Base-by-base conservation (phyloP, 23 tunicate species). In the Botrylloides violaceus region DNA sequence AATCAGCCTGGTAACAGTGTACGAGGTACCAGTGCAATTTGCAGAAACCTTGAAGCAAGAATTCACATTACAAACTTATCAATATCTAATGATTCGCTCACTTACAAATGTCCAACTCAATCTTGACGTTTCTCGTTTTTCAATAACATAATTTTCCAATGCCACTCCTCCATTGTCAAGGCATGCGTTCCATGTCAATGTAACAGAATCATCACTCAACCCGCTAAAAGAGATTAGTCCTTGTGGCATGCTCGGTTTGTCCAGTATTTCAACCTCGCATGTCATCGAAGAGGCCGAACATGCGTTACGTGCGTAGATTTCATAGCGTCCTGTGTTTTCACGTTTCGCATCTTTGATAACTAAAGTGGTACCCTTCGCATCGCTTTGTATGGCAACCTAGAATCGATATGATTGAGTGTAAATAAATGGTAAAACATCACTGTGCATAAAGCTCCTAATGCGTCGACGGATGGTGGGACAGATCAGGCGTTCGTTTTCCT, bases 51-150 rank as follows among this genome's bases (percentile, higher is more conserved):
- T 33, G 12, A 66, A 4, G 29, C 6, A 59, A 23, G 30, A n/a
- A 65, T 31, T 9, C 43, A 65, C 9, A 43, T 7, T 15, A 43
- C 15, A 15, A 43, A 43, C 9, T 7, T 43, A 7, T 43, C 15
- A 7, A 43, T 43, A 7, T 15, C 15, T 7, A 43, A 43, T 15
- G 12, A 9, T 43, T 43, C 53, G 15, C 53, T 43, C 25, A 66
- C 73, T 66, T 38, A 66, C 73, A 24, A 93, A 35, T 22, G 84
- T 64, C 98, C 98, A 93, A 74, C 71, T 82, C 3, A 85, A 39
- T 37, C 98, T 58, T 2, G 82, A 65, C 6, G 91, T 83, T 59
- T 93, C 98, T 4, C 98, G 75, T 60, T 81, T 80, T 66, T 93
- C 98, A 20, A 93, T 66, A 6, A 93, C 78, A 49, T 84, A 93